A percentile compares a stretch with the other conserved stretches of the same genome.
Evolutionary conservation across 2,888 invertebrate species (phyloP).

Genomic region (Lepidochrysops patricia): DNA sequence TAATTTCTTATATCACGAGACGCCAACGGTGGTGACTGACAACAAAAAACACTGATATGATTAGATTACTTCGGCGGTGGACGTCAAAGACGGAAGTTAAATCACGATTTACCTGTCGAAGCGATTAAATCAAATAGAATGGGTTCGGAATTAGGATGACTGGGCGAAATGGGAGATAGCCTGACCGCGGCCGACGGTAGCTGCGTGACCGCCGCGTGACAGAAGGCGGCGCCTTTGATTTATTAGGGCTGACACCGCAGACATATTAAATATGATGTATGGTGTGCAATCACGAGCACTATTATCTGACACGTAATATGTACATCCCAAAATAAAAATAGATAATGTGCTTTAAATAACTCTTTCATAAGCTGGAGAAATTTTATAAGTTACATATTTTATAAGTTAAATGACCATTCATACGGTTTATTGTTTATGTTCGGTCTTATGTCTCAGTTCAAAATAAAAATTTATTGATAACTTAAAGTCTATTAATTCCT

Average conservation of each 20-base stretch:
- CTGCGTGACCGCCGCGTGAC: conserved; percentile 25
- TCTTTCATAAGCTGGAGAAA: background rate
- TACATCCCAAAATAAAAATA: too few species aligned
- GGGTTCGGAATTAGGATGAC: conserved; percentile 20
- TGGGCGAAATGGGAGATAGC: conserved; percentile 23
- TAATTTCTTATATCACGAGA: background rate
- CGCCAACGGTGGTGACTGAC: background rate
- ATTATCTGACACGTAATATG: too few species aligned
- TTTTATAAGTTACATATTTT: background rate
- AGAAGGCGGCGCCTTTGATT: conserved; percentile 32
- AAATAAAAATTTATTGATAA: too few species aligned
- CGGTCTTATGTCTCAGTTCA: too few species aligned
- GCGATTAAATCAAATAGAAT: conserved; percentile 14
- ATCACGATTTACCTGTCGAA: conserved; percentile 12
- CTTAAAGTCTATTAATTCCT: too few species aligned
- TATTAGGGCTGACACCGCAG: conserved; percentile 25
- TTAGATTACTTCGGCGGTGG: conserved; percentile 6
- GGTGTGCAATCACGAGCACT: background rate
- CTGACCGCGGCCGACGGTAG: conserved; percentile 23
- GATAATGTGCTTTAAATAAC: too few species aligned
- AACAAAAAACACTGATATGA: background rate
- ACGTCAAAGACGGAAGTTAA: conserved; percentile 12
- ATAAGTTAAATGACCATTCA: too few species aligned
- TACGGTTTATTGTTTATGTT: too few species aligned
- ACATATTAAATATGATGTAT: background rate